Conservation (phyloP, 2,113 vertebrate species). For the Eira barbara region DNA sequence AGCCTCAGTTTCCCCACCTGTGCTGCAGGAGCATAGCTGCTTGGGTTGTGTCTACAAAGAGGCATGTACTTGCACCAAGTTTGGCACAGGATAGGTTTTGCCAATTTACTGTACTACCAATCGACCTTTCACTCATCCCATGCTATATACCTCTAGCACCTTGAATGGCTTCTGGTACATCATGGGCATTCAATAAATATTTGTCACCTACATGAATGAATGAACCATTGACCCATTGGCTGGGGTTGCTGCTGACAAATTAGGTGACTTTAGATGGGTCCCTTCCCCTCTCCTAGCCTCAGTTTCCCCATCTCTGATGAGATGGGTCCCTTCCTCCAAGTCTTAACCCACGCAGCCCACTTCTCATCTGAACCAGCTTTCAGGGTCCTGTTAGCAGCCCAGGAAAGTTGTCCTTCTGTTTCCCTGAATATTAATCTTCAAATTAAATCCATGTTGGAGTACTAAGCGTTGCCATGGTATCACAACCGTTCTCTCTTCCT, state of each 20-base stretch:
- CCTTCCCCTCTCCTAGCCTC: neutral
- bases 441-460: slow-evolving; percentile 5
- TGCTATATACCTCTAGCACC: neutral
- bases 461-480: neutral
- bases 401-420: neutral
- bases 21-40: too few relatives aligned
- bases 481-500: neutral
- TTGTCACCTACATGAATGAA: neutral
- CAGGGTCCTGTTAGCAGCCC: neutral
- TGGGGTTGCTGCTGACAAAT: neutral
- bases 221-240: neutral
- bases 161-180: neutral
- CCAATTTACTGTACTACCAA: neutral
- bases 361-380: neutral
- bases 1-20: neutral
- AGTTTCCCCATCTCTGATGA: neutral
- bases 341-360: neutral
- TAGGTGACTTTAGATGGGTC: neutral
- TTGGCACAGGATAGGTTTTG: too few relatives aligned
- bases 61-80: too few relatives aligned
- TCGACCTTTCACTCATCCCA: neutral
- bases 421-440: slow-evolving; percentile 25
- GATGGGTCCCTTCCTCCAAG: neutral
- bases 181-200: neutral
- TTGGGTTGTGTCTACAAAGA: neutral